Conservation (phyloP, 2,113 vertebrate genomes). For the Antennarius striatus region DNA sequence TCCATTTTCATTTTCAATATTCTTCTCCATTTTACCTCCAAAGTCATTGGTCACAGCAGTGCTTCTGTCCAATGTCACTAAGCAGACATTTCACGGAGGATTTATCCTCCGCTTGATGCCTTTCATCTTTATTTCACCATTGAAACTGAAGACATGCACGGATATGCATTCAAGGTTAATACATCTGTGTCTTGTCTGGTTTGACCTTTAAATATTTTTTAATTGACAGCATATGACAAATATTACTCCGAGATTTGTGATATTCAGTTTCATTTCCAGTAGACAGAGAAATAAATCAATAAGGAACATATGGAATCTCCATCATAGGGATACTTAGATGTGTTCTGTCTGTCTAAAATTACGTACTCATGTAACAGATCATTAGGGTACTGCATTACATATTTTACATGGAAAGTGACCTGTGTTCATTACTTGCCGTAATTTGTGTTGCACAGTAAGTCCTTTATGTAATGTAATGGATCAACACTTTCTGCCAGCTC, state of each 20-base stretch:
- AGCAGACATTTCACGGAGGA: slow-evolving; percentile 3
- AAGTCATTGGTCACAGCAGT: neutral
- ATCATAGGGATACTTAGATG: slow-evolving; percentile 29
- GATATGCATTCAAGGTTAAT: slow-evolving; percentile 6
- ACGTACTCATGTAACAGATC: slow-evolving; percentile 9
- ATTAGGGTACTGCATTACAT: neutral
- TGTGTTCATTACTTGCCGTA: neutral
- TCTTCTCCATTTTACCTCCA: slow-evolving; percentile 17
- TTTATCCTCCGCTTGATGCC: slow-evolving; percentile 8
- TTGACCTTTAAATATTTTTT: slow-evolving; percentile 53
- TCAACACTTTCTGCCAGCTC: neutral
- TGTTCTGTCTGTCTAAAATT: slow-evolving; percentile 31
- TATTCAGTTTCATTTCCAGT: slow-evolving; percentile 32
- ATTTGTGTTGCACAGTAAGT: neutral
- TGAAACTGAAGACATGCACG: slow-evolving; percentile 15
- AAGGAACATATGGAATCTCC: slow-evolving; percentile 38
- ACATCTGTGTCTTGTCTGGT: slow-evolving; percentile 5
- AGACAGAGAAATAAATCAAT: slow-evolving; percentile 47
- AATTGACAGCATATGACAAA: slow-evolving; percentile 12
- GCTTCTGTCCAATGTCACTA: neutral
- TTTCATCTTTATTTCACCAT: slow-evolving; percentile 16
- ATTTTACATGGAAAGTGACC: neutral
- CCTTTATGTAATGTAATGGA: neutral
- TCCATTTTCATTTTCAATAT: neutral
- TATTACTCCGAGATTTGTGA: slow-evolving; percentile 23